Evolutionary conservation across 2,113 vertebrate species (phyloP), one percentile per base, ranked within the genome.

Genomic region (Malurus cyaneus): DNA sequence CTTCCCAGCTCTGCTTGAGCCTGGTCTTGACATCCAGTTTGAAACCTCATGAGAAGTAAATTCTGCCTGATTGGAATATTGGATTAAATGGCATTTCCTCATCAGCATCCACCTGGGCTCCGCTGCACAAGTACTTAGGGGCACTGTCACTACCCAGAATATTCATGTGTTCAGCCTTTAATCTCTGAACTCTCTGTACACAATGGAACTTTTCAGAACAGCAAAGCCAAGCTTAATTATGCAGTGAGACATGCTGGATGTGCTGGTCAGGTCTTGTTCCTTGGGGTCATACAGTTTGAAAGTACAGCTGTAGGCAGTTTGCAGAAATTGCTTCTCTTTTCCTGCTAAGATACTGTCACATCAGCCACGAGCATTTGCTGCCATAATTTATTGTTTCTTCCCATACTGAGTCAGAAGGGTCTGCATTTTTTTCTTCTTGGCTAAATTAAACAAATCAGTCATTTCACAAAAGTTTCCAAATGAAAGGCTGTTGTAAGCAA

Each of bases 401-500:
- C 72, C 42, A 60, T 77, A 71, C 57, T 36, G 69, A 93, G 79
- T 93, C 88, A 94, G 34, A 23, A 84, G 93, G 87, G 86, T 61
- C 70, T 61, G 39, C 56, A 10, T 88, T 81, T 93, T 89, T 88
- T 91, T 69, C 73, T 77, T 62, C 71, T 67, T 86, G 53, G 82
- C 83, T 95, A 93, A 88, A 81, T 95, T 80, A 89, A 90, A 93
- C 92, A 94, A 80, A 93, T 82, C 93, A 92, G 85, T 86, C 56
- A 71, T 86, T 96, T 96, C 81, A 96, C 86, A 73, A 73, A 93
- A 77, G 89, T 72, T 77, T 76, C 76, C 86, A 42, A 76, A 71
- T 88, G 78, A 94, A 94, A 94, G 86, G 86, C 88, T 56, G 80
- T 89, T 88, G 83, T 91, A 86, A 91, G 94, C 95, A 96, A 97